Percentiles rank a stretch among this genome's conserved stretches.
Evolutionary conservation across 2,113 vertebrate genomes (phyloP).

Genomic region (Oreochromis aureus): DNA sequence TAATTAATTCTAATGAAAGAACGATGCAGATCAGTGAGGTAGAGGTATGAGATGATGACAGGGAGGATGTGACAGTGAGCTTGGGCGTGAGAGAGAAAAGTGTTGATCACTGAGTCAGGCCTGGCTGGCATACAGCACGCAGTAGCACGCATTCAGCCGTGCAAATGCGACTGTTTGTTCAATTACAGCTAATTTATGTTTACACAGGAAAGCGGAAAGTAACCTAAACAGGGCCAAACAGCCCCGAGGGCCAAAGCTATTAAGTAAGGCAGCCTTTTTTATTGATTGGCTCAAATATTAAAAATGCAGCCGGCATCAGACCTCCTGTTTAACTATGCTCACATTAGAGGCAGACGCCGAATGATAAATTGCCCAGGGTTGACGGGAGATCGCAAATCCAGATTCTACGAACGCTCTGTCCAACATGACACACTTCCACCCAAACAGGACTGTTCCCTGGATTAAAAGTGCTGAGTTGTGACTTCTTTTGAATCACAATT

Average conservation of each 20-base stretch:
- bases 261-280: slow-evolving; percentile 43
- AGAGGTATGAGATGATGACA: slow-evolving; percentile 22
- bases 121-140: not conserved
- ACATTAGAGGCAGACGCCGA: slow-evolving; percentile 29
- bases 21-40: not conserved
- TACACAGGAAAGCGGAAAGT: slow-evolving; percentile 46
- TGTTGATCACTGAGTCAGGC: not conserved
- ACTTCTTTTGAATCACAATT: slow-evolving; percentile 53
- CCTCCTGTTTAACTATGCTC: slow-evolving; percentile 43
- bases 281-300: slow-evolving; percentile 56
- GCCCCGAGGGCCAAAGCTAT: slow-evolving; percentile 49
- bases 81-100: not conserved
- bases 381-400: slow-evolving; percentile 21
- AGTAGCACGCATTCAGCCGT: not conserved
- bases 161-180: slow-evolving; percentile 50
- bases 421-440: slow-evolving; percentile 34
- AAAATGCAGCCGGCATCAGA: slow-evolving; percentile 39
- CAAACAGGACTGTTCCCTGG: not conserved
- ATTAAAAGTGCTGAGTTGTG: slow-evolving; percentile 40
- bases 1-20: slow-evolving; percentile 45
- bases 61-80: slow-evolving; percentile 1
- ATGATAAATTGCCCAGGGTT: slow-evolving; percentile 45
- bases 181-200: slow-evolving; percentile 59
- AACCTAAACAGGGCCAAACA: slow-evolving; percentile 43
- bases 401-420: not conserved